Conservation (phyloP, 1,140 invertebrate genomes). For the Heliconius congener region DNA sequence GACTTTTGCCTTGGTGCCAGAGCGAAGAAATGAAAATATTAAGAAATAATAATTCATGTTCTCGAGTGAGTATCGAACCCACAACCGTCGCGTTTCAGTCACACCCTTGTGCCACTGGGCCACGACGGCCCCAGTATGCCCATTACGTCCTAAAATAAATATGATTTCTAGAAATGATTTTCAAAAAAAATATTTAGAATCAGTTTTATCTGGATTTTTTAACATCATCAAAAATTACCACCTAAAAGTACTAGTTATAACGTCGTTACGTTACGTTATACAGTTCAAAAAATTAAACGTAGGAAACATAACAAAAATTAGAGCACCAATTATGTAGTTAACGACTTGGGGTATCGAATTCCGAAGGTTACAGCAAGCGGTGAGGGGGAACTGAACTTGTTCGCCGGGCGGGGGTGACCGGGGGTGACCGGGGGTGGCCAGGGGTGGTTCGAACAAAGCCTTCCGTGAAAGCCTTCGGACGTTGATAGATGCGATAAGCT, state of each 20-base stretch:
- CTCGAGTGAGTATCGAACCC: too few species aligned
- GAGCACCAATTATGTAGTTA: conserved; percentile 36
- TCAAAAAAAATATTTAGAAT: too few species aligned
- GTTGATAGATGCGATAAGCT: conserved; percentile 81
- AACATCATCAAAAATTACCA: too few species aligned
- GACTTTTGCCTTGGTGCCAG: too few species aligned
- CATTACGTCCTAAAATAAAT: too few species aligned
- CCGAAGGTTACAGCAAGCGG: conserved; percentile 42
- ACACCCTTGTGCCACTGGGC: too few species aligned
- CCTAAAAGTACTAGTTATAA: not conserved
- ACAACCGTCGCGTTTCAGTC: too few species aligned
- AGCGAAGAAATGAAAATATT: too few species aligned
- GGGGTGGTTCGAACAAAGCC: conserved; percentile 72
- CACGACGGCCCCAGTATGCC: too few species aligned
- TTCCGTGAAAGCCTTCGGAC: conserved; percentile 80
- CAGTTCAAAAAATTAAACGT: not conserved
- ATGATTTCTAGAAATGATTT: too few species aligned
- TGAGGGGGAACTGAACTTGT: conserved; percentile 65
- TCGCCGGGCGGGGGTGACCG: conserved; percentile 53
- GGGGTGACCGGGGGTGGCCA: conserved; percentile 20
- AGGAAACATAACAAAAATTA: conserved; percentile 23
- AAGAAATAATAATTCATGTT: too few species aligned
- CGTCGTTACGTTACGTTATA: not conserved
- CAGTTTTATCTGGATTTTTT: too few species aligned
- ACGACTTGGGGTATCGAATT: conserved; percentile 41